Conservation (phyloP, 2,113 vertebrate genomes). For the Saimiri boliviensis region DNA sequence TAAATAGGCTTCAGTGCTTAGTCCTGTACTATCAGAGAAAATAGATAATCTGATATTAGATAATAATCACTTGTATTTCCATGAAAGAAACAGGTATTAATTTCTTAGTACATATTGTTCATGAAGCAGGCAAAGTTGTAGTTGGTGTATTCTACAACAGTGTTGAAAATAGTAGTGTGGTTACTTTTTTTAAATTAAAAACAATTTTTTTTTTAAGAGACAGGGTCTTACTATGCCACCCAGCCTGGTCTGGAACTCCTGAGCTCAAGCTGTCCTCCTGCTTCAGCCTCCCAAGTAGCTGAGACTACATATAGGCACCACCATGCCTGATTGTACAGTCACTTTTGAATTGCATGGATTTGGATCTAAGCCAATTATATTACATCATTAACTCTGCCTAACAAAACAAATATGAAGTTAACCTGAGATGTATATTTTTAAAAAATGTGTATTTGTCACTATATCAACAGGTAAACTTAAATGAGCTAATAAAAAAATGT, state of each 20-base stretch:
- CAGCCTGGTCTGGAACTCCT: no score
- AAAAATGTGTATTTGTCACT: not conserved
- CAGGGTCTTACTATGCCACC: no score
- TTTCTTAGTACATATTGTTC: not conserved
- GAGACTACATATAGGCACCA: no score
- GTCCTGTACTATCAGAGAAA: not conserved
- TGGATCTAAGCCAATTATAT: slow-evolving; percentile 4
- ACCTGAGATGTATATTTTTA: not conserved
- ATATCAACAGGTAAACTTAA: not conserved
- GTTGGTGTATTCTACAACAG: not conserved
- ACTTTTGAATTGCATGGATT: slow-evolving; percentile 1
- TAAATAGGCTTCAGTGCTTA: not conserved
- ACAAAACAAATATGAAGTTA: not conserved
- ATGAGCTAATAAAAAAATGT: not conserved
- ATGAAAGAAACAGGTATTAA: slow-evolving; percentile 3
- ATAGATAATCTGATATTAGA: not conserved
- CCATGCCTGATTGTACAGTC: not conserved
- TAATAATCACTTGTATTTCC: not conserved
- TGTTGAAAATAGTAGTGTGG: not conserved
- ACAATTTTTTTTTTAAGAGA: no score
- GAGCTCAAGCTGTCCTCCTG: no score
- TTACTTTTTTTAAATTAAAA: not conserved
- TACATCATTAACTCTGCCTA: slow-evolving; percentile 13
- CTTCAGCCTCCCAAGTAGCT: no score
- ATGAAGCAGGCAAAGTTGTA: not conserved